Conservation (phyloP, 2,797 vertebrate genomes). For the Propithecus deckenii region DNA sequence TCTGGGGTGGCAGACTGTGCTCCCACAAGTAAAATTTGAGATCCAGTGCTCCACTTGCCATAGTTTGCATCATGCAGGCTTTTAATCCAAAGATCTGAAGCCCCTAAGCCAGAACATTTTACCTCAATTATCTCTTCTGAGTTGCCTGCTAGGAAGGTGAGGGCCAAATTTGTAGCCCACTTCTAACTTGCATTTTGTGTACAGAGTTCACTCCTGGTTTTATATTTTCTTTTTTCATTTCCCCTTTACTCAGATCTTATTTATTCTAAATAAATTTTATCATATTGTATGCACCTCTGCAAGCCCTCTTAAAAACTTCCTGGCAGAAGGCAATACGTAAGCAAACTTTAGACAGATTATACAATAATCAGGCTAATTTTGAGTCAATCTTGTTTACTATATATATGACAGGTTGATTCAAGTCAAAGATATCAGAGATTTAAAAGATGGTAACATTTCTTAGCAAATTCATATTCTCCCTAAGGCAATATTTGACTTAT, state of each 20-base stretch:
- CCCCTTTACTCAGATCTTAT: background rate
- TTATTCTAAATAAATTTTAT: background rate
- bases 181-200: background rate
- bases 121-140: background rate
- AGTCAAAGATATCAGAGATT: background rate
- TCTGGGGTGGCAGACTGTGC: background rate
- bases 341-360: background rate
- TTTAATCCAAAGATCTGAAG: background rate
- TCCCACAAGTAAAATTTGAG: background rate
- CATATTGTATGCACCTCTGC: background rate
- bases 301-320: background rate
- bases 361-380: background rate
- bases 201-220: background rate
- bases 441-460: constrained; percentile 2
- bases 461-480: background rate
- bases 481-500: background rate
- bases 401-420: background rate
- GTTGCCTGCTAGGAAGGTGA: background rate
- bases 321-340: background rate
- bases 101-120: background rate
- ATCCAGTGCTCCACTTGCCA: background rate
- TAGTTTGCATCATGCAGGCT: background rate
- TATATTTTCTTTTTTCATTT: background rate
- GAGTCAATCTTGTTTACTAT: background rate
- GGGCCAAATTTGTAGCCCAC: background rate